Conservation (phyloP, 2,888 invertebrate species). For the Cheilosia soror region DNA sequence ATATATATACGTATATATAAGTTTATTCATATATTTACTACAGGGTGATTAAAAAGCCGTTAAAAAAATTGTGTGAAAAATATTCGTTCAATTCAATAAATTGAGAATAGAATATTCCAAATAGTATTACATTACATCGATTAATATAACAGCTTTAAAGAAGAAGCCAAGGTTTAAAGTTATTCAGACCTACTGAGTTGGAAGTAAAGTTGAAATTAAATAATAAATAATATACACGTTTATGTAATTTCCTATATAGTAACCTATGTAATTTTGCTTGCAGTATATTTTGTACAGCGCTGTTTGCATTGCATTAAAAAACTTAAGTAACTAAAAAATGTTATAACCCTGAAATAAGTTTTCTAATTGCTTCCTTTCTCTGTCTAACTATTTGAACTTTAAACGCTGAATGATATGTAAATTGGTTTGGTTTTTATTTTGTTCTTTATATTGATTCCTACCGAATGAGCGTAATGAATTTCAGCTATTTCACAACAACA, state of each 20-base stretch:
- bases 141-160: conserved; percentile 50
- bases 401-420: conserved; percentile 14
- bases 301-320: conserved; percentile 46
- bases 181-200: conserved; percentile 35
- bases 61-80: conserved; percentile 47
- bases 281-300: conserved; percentile 27
- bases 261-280: conserved; percentile 1
- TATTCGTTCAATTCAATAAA: conserved; percentile 44
- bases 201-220: conserved; percentile 39
- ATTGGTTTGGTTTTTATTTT: conserved; percentile 61
- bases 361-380: conserved; percentile 20
- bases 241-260: neutral
- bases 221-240: neutral
- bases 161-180: conserved; percentile 53
- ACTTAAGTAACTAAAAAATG: conserved; percentile 10
- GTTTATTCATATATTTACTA: conserved; percentile 47
- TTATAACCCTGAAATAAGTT: conserved; percentile 13
- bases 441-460: conserved; percentile 80
- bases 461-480: conserved; percentile 84
- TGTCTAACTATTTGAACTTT: conserved; percentile 34
- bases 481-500: conserved; percentile 84
- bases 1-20: conserved; percentile 36
- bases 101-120: conserved; percentile 52
- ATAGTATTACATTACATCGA: conserved; percentile 50
- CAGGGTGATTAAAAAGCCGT: conserved; percentile 65